phyloP scores from a whole-genome alignment of 2,888 invertebrate species.

The Polia nebulosa region DNA sequence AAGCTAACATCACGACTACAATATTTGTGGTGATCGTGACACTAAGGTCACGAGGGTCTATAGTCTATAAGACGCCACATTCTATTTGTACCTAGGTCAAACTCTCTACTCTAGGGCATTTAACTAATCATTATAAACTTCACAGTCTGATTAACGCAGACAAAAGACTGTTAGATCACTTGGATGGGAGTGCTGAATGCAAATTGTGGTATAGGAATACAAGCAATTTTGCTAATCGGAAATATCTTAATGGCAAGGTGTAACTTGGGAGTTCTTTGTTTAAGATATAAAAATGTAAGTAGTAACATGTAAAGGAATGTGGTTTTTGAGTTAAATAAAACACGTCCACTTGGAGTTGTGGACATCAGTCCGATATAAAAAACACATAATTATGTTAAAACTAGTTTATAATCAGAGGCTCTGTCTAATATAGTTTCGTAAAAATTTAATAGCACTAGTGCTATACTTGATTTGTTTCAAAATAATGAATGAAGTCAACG shows the following conservation, averaged over 20 bases:
- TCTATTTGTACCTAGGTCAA: slow-evolving; percentile 84
- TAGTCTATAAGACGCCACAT: slow-evolving; percentile 74
- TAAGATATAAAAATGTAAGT: background rate
- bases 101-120: slow-evolving; percentile 82
- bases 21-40: slow-evolving; percentile 84
- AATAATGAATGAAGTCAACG: slow-evolving; percentile 10
- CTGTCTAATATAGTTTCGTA: background rate
- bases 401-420: background rate
- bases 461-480: background rate
- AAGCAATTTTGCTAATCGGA: slow-evolving; percentile 17
- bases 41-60: slow-evolving; percentile 78
- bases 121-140: slow-evolving; percentile 65
- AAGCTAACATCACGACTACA: slow-evolving; percentile 76
- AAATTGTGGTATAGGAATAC: slow-evolving; percentile 23
- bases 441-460: background rate
- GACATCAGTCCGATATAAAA: background rate
- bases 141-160: slow-evolving; percentile 55
- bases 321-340: background rate
- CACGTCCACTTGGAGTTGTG: background rate
- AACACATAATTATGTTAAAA: too few relatives aligned
- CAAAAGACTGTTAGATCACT: slow-evolving; percentile 31
- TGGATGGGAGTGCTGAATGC: slow-evolving; percentile 17
- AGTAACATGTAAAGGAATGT: too few relatives aligned
- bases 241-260: background rate
- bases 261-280: background rate